phyloP scores from a whole-genome alignment of 1,140 invertebrate species.

The Proctacanthus coquilletti region DNA sequence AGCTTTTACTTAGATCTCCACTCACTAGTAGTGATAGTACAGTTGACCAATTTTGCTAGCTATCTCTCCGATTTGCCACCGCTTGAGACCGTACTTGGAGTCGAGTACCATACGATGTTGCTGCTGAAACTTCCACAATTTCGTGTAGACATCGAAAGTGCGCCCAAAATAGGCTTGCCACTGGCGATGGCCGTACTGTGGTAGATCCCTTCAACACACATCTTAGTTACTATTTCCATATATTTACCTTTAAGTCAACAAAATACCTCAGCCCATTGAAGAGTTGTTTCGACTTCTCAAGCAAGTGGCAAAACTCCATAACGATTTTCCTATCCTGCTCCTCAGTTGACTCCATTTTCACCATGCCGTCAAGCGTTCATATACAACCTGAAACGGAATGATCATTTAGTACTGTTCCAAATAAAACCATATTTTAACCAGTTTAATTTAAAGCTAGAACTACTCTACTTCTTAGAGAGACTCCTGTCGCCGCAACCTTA shows the following conservation, averaged over 20 bases:
- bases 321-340: constrained; percentile 88
- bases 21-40: constrained; percentile 98
- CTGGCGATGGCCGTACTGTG: constrained; percentile 93
- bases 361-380: constrained; percentile 21
- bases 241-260: too few species aligned
- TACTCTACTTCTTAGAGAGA: too few species aligned
- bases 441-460: too few species aligned
- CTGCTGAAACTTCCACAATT: constrained; percentile 97
- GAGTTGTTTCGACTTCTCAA: constrained; percentile 94
- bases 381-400: too few species aligned
- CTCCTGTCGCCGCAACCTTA: too few species aligned
- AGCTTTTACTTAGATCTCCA: too few species aligned
- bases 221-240: neutral
- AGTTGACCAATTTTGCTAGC: constrained; percentile 97
- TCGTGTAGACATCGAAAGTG: constrained; percentile 96
- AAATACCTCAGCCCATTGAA: constrained; percentile 86
- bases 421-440: too few species aligned
- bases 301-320: constrained; percentile 87
- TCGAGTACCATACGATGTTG: constrained; percentile 86
- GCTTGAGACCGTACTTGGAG: constrained; percentile 85
- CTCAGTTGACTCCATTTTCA: constrained; percentile 55
- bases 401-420: too few species aligned
- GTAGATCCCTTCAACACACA: constrained; percentile 59
- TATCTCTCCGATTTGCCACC: constrained; percentile 98
- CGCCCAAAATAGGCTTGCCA: constrained; percentile 96